Conservation (phyloP, 2,113 vertebrate species). For the Diadophis punctatus region DNA sequence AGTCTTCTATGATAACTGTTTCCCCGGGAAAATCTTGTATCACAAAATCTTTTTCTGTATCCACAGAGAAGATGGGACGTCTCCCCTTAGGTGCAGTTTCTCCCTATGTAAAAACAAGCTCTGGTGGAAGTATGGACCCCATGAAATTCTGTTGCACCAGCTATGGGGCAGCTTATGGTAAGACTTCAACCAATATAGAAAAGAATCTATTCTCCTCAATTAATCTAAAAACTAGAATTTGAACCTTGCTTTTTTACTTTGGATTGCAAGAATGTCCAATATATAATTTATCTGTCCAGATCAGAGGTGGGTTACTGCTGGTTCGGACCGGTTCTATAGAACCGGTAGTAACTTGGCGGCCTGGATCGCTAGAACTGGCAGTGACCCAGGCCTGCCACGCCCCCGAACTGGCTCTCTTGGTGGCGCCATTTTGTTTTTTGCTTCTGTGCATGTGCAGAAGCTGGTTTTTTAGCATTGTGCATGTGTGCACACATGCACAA, state of each 20-base stretch:
- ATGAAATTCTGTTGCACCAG: slow-evolving; percentile 63
- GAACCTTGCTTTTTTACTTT: background rate
- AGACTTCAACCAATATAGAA: slow-evolving; percentile 15
- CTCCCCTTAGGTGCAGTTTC: slow-evolving; percentile 28
- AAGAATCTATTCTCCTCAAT: background rate
- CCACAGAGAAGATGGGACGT: slow-evolving; percentile 41
- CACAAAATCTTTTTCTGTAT: background rate
- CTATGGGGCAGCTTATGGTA: slow-evolving; percentile 65
- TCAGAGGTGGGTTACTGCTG: too few species aligned
- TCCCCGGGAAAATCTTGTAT: background rate
- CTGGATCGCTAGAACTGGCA: too few species aligned
- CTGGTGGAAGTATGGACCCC: slow-evolving; percentile 42
- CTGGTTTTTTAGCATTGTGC: too few species aligned
- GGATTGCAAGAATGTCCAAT: background rate
- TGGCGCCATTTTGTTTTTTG: too few species aligned
- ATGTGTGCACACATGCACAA: too few species aligned
- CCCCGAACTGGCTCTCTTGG: too few species aligned
- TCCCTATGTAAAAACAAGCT: slow-evolving; percentile 52
- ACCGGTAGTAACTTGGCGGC: too few species aligned
- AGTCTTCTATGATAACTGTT: background rate
- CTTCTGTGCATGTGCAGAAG: too few species aligned
- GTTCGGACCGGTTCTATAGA: too few species aligned
- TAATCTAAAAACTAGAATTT: background rate
- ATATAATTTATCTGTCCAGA: background rate
- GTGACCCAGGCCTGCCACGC: too few species aligned